These are phyloP conservation scores for Nymphalis io DNA, from an alignment of 1,140 invertebrate species.

Conservation along the genomic window DNA sequence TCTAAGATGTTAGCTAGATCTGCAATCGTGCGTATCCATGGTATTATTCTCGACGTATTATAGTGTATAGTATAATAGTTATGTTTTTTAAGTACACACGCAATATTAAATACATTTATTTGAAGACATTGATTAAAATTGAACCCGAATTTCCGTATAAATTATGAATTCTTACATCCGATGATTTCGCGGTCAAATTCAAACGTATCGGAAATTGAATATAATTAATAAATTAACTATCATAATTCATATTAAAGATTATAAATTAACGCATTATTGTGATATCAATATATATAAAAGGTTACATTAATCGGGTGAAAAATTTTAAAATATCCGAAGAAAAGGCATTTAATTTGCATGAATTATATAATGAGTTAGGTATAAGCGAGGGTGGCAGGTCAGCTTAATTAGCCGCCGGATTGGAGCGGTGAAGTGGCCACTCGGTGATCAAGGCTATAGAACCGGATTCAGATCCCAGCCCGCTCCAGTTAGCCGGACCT, in stretches of 20 bases:
- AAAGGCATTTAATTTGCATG: background rate
- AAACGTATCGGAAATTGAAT: background rate
- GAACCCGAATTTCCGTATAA: slow-evolving; percentile 7
- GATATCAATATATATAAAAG: background rate
- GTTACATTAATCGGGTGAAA: background rate
- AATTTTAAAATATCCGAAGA: background rate
- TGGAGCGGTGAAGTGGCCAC: slow-evolving; percentile 75
- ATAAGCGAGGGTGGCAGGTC: slow-evolving; percentile 52
- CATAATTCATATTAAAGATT: background rate
- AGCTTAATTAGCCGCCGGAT: slow-evolving; percentile 68
- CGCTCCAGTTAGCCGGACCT: slow-evolving; percentile 73
- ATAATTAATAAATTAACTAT: background rate
- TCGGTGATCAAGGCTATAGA: slow-evolving; percentile 71
- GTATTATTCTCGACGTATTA: slow-evolving; percentile 32
- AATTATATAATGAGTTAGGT: slow-evolving; percentile 2
- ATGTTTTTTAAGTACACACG: slow-evolving; percentile 6
- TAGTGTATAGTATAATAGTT: no score
- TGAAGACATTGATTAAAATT: slow-evolving; percentile 14
- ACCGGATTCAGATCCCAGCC: slow-evolving; percentile 71
- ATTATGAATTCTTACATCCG: background rate
- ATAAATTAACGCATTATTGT: background rate
- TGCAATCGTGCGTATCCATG: slow-evolving; percentile 42
- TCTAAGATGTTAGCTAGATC: slow-evolving; percentile 39
- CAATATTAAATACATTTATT: slow-evolving; percentile 2
- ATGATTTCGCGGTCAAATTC: slow-evolving; percentile 19